These are phyloP conservation scores for Ooceraea biroi DNA, from an alignment of 1,140 invertebrate genomes.

Conservation along the genomic window DNA sequence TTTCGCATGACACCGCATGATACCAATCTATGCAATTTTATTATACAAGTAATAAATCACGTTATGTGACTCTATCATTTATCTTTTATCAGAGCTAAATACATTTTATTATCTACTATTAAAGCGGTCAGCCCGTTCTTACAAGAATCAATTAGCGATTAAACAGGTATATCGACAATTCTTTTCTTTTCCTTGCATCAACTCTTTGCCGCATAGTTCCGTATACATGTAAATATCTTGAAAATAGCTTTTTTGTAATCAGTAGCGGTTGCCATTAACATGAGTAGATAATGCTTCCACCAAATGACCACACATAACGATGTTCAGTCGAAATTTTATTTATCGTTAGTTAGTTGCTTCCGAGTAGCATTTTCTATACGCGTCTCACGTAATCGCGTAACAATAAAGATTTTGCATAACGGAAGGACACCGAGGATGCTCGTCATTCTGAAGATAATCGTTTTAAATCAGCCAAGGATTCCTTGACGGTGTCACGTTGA, in stretches of 20 bases:
- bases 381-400: background rate
- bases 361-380: background rate
- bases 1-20: background rate
- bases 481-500: constrained; percentile 39
- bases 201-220: too few species aligned
- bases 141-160: too few species aligned
- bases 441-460: constrained; percentile 16
- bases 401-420: constrained; percentile 45
- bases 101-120: background rate
- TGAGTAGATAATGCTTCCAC: too few species aligned
- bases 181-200: too few species aligned
- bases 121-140: background rate
- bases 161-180: too few species aligned
- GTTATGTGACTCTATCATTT: background rate
- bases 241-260: too few species aligned
- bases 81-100: constrained; percentile 16
- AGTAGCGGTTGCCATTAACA: too few species aligned
- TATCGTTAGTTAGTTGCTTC: too few species aligned
- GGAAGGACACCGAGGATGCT: constrained; percentile 22
- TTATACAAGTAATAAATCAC: constrained; percentile 38
- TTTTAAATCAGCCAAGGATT: constrained; percentile 47
- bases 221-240: too few species aligned
- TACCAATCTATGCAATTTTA: constrained; percentile 25
- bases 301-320: too few species aligned
- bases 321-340: too few species aligned